Conservation (phyloP, 1,140 invertebrate species). For the Papilio xuthus region DNA sequence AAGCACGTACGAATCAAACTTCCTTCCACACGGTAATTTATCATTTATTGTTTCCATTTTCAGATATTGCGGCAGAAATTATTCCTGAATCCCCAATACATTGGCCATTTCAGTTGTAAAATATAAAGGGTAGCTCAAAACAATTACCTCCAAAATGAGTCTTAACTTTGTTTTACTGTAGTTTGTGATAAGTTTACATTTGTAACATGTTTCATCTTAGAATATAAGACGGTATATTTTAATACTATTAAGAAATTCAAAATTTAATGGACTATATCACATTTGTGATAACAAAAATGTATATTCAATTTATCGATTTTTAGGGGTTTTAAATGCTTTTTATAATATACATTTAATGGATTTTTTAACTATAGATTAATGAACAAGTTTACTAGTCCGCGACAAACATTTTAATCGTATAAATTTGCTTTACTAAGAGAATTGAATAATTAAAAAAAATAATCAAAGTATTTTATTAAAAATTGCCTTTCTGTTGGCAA, state of each 20-base stretch:
- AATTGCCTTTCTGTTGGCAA: neutral
- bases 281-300: constrained; percentile 18
- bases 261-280: constrained; percentile 25
- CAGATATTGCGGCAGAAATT: neutral
- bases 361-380: neutral
- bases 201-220: constrained; percentile 25
- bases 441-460: too few relatives aligned
- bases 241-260: neutral
- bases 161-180: constrained; percentile 28
- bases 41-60: neutral
- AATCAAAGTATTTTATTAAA: neutral
- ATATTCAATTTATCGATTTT: neutral
- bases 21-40: too few relatives aligned
- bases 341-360: neutral
- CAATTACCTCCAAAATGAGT: constrained; percentile 34
- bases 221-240: neutral
- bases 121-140: constrained; percentile 29
- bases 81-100: neutral
- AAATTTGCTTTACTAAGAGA: neutral
- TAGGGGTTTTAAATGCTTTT: neutral
- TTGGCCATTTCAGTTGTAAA: neutral
- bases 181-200: constrained; percentile 26
- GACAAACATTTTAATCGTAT: neutral
- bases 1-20: too few relatives aligned
- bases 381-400: neutral